These are phyloP conservation scores for Chymomyza fuscimana DNA, from an alignment of 2,888 invertebrate genomes.

Conservation along the genomic window DNA sequence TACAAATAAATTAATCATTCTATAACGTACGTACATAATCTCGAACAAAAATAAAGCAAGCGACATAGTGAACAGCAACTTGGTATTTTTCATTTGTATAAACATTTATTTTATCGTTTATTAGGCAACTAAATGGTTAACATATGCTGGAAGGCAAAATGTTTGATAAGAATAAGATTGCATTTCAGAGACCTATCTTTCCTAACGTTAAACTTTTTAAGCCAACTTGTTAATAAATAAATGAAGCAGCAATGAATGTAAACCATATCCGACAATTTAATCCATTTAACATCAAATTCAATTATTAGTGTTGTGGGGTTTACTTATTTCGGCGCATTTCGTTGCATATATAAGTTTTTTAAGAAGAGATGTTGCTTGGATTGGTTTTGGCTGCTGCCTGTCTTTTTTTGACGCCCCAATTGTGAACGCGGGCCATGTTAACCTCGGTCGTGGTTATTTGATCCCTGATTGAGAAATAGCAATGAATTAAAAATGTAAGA, in stretches of 20 bases:
- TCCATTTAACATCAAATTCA: conserved; percentile 3
- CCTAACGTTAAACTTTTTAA: conserved; percentile 29
- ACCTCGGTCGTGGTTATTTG: conserved; percentile 99
- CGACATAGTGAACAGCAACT: conserved; percentile 27
- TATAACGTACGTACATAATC: conserved; percentile 23
- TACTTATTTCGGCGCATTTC: background rate
- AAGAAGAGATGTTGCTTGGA: conserved; percentile 44
- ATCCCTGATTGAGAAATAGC: conserved; percentile 83
- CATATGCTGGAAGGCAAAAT: conserved; percentile 10
- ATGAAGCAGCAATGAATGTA: background rate
- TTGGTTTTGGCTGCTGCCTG: conserved; percentile 84
- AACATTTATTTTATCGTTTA: conserved; percentile 22
- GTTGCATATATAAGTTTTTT: conserved; percentile 25
- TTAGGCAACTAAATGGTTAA: conserved; percentile 9
- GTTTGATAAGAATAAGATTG: background rate
- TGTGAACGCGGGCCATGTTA: conserved; percentile 98
- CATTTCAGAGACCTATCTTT: background rate
- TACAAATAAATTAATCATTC: background rate
- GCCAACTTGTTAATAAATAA: conserved; percentile 50
- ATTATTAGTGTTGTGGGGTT: background rate
- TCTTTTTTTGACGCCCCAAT: conserved; percentile 97
- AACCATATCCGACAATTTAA: background rate
- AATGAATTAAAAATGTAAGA: background rate
- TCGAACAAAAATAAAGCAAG: conserved; percentile 43
- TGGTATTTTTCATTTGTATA: conserved; percentile 19